Evolutionary conservation across 2,797 vertebrate species (phyloP).

Genomic region (Peromyscus melanophrys): DNA sequence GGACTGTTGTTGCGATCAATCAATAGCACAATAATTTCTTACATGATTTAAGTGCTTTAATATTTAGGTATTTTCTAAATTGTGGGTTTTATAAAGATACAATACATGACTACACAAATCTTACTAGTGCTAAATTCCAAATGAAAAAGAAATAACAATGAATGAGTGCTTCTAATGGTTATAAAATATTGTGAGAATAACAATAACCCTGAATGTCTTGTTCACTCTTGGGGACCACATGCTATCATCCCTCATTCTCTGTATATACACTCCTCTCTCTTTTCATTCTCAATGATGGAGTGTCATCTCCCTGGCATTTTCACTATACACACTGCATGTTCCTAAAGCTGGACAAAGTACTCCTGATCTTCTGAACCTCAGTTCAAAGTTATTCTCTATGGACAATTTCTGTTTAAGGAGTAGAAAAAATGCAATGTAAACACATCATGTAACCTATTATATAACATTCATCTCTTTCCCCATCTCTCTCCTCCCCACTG

Average conservation of each 20-base stretch:
- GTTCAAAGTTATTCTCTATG: background rate
- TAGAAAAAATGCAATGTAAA: background rate
- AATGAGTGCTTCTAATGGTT: background rate
- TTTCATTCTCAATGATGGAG: background rate
- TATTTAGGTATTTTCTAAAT: conserved; percentile 4
- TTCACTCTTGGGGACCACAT: background rate
- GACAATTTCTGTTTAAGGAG: background rate
- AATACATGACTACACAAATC: background rate
- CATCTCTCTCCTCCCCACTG: background rate
- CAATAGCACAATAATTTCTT: background rate
- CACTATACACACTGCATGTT: background rate
- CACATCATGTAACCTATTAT: background rate
- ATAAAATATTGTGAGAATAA: background rate
- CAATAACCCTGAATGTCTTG: background rate
- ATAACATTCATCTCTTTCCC: background rate
- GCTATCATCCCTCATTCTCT: background rate
- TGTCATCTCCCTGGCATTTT: background rate
- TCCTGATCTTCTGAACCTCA: background rate
- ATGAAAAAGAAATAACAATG: background rate
- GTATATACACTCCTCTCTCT: background rate
- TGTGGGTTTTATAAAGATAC: background rate
- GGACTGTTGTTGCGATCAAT: background rate
- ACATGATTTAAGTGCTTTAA: background rate
- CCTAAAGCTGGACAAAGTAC: background rate
- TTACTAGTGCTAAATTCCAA: background rate